These are phyloP conservation scores for Mystacides longicornis DNA, from an alignment of 2,888 invertebrate genomes.

Conservation along the genomic window DNA sequence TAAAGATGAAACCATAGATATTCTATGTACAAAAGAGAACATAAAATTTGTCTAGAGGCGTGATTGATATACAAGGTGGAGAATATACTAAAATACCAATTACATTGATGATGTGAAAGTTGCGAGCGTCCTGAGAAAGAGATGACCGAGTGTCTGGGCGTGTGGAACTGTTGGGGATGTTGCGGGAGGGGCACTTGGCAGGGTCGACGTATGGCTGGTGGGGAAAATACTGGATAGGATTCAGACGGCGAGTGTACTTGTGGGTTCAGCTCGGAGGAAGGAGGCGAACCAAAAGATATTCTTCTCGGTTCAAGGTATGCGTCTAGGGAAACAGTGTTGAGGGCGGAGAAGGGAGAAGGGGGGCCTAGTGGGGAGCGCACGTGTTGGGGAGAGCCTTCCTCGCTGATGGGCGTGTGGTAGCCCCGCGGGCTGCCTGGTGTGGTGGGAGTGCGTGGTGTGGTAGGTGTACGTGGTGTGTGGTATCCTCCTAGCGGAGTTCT, in stretches of 20 bases:
- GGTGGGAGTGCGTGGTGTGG: slow-evolving; percentile 47
- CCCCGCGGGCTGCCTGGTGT: slow-evolving; percentile 47
- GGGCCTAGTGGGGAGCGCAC: slow-evolving; percentile 39
- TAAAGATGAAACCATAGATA: too few species aligned
- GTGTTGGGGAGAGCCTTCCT: slow-evolving; percentile 39
- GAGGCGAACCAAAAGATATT: slow-evolving; percentile 73
- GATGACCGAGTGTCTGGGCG: slow-evolving; percentile 66
- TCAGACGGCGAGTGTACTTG: slow-evolving; percentile 68
- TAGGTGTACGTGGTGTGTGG: too few species aligned
- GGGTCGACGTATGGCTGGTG: slow-evolving; percentile 67
- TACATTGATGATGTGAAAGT: slow-evolving; percentile 88
- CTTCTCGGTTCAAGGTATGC: slow-evolving; percentile 79
- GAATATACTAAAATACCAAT: too few species aligned
- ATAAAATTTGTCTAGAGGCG: too few species aligned
- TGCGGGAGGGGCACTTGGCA: slow-evolving; percentile 38
- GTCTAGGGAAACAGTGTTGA: slow-evolving; percentile 77
- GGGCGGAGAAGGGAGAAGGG: slow-evolving; percentile 77
- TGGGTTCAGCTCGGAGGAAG: slow-evolving; percentile 62
- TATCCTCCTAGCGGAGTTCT: slow-evolving; percentile 50
- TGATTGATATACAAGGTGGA: too few species aligned
- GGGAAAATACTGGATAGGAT: slow-evolving; percentile 79
- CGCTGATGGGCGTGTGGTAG: slow-evolving; percentile 38
- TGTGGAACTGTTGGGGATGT: slow-evolving; percentile 31
- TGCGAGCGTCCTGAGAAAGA: slow-evolving; percentile 70
- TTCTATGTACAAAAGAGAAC: too few species aligned